phyloP scores from a whole-genome alignment of 2,113 vertebrate genomes.

The Noctilio leporinus region DNA sequence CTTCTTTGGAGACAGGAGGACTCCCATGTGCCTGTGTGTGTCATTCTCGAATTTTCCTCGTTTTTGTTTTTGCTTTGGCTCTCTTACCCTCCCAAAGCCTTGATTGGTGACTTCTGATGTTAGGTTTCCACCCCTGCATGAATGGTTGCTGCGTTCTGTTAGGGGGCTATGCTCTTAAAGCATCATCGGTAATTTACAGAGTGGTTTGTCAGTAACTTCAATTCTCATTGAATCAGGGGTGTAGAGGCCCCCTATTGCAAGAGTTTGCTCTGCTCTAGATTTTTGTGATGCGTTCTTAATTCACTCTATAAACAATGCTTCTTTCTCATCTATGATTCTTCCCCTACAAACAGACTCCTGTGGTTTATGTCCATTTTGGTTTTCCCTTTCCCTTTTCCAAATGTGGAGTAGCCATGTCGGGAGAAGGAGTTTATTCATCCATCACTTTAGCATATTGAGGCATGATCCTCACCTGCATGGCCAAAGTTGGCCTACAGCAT shows the following conservation, averaged over 20 bases:
- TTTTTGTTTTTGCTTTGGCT: background rate
- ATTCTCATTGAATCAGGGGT: conserved; percentile 23
- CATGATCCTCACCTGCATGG: background rate
- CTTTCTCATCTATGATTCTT: background rate
- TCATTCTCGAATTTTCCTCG: background rate
- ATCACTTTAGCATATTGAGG: background rate
- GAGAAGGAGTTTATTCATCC: background rate
- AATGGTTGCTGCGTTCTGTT: background rate
- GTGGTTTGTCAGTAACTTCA: conserved; percentile 38
- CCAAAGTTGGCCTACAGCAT: background rate
- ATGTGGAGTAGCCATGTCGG: background rate
- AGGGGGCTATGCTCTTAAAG: background rate
- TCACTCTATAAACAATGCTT: background rate
- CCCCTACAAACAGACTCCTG: background rate
- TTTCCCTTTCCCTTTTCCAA: background rate
- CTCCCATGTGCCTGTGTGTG: too few species aligned
- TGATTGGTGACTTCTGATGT: background rate
- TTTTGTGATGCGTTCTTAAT: background rate
- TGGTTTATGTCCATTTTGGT: background rate
- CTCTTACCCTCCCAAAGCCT: background rate
- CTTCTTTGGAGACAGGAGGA: background rate
- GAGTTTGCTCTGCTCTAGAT: background rate
- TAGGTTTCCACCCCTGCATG: background rate
- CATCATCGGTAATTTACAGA: conserved; percentile 44
- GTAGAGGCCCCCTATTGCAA: background rate